These are phyloP conservation scores for Cephalopachus bancanus DNA, from an alignment of 2,797 vertebrate genomes.

Conservation along the genomic window DNA sequence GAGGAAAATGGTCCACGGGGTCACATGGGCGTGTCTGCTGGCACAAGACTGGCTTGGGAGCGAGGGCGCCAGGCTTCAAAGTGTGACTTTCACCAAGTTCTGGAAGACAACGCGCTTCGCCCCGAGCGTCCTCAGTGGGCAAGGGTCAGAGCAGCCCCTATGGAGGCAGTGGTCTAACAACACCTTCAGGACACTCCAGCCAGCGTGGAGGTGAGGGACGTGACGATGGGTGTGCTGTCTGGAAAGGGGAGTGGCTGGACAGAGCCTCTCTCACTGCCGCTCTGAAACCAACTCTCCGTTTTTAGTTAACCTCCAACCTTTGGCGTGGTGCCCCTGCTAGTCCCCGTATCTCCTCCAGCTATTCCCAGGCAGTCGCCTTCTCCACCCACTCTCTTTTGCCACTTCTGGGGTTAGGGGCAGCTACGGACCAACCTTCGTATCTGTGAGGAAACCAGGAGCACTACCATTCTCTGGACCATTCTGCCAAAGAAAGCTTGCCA, in stretches of 20 bases:
- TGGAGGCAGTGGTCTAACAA: accelerated
- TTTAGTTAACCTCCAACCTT: accelerated
- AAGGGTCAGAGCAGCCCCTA: accelerated
- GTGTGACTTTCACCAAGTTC: not conserved
- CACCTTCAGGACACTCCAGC: not conserved
- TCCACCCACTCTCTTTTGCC: not conserved
- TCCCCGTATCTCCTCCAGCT: not conserved
- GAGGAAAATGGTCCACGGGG: accelerated
- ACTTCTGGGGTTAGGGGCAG: not conserved
- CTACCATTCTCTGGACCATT: no score
- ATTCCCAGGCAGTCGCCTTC: not conserved
- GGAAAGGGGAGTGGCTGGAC: not conserved
- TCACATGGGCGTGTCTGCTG: not conserved
- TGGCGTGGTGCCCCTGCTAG: accelerated
- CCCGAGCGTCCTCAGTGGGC: no score
- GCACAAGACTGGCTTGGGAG: not conserved
- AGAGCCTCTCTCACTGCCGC: not conserved
- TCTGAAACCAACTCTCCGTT: not conserved
- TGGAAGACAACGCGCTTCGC: not conserved
- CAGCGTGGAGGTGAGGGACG: not conserved
- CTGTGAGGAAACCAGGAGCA: not conserved
- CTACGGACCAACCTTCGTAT: no score
- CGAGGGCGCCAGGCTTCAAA: not conserved
- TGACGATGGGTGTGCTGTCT: not conserved
- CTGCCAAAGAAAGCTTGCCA: not conserved